Conservation (phyloP, 1,140 invertebrate species). For the Rhyzopertha dominica region DNA sequence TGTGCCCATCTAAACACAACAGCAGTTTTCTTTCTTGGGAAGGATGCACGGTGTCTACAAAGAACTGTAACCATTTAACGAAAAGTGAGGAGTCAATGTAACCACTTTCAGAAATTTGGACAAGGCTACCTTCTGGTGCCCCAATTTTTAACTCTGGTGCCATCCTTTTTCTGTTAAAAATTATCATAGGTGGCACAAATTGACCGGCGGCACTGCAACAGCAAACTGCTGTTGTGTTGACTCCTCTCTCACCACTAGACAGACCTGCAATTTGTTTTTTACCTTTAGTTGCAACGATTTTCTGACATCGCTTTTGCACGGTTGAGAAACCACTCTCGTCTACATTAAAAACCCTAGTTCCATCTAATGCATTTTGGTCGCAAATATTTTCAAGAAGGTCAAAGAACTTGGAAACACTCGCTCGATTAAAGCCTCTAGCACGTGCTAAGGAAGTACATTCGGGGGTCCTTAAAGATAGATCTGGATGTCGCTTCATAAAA, state of each 20-base stretch:
- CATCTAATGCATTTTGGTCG: slow-evolving; percentile 20
- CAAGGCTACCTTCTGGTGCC: slow-evolving; percentile 17
- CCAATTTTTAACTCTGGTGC: slow-evolving; percentile 8
- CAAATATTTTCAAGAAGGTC: slow-evolving; percentile 23
- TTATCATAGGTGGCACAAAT: slow-evolving; percentile 36
- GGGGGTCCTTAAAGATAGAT: slow-evolving; percentile 27
- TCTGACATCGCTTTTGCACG: slow-evolving; percentile 13
- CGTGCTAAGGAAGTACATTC: slow-evolving; percentile 26
- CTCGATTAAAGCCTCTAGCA: slow-evolving; percentile 30
- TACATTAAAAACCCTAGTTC: slow-evolving; percentile 43
- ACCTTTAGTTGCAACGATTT: slow-evolving; percentile 27
- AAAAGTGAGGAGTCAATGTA: slow-evolving; percentile 33
- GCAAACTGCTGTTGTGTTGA: slow-evolving; percentile 44
- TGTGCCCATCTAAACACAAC: slow-evolving; percentile 35
- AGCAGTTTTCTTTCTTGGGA: slow-evolving; percentile 26
- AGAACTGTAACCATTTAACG: slow-evolving; percentile 26
- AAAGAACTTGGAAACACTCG: slow-evolving; percentile 30
- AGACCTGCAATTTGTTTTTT: slow-evolving; percentile 43
- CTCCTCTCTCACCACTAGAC: slow-evolving; percentile 45
- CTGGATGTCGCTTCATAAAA: slow-evolving; percentile 27
- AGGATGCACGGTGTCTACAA: slow-evolving; percentile 17
- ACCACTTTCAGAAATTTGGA: slow-evolving; percentile 17
- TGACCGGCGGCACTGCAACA: slow-evolving; percentile 30
- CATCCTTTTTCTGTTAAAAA: slow-evolving; percentile 26
- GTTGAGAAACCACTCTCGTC: slow-evolving; percentile 37